Conservation (phyloP, 1,140 invertebrate species). For the Acromyrmex echinatior region DNA sequence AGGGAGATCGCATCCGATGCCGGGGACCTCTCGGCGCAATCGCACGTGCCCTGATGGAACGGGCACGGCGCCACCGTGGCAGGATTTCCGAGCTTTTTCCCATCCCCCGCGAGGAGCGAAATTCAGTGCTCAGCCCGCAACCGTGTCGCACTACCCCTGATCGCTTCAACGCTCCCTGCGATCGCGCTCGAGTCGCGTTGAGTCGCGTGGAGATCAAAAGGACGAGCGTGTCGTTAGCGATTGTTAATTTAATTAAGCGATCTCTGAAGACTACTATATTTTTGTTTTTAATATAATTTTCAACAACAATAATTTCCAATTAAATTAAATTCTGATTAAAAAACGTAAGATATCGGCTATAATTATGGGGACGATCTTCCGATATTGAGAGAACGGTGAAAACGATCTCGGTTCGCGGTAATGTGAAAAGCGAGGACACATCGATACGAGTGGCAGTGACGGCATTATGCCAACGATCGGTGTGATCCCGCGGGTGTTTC, state of each 20-base stretch:
- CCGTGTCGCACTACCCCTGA: slow-evolving; percentile 55
- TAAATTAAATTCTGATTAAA: background rate
- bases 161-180: slow-evolving; percentile 4
- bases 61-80: slow-evolving; percentile 68
- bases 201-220: background rate
- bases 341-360: background rate
- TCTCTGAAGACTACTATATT: background rate
- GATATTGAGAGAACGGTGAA: background rate
- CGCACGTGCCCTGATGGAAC: slow-evolving; percentile 59
- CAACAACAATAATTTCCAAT: background rate
- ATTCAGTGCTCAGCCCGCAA: slow-evolving; percentile 69
- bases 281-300: background rate
- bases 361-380: slow-evolving; percentile 14
- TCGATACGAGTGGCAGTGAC: background rate
- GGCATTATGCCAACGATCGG: slow-evolving; percentile 51
- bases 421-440: background rate
- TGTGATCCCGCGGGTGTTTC: slow-evolving; percentile 39
- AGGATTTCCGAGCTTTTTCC: slow-evolving; percentile 63
- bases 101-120: slow-evolving; percentile 46
- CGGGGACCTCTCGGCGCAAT: slow-evolving; percentile 69
- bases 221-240: background rate
- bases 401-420: slow-evolving; percentile 4
- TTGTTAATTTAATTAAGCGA: background rate
- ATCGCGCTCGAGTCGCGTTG: background rate
- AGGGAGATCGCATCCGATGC: slow-evolving; percentile 47